Conservation (phyloP, 2,113 vertebrate genomes). For the Patagioenas fasciata region DNA sequence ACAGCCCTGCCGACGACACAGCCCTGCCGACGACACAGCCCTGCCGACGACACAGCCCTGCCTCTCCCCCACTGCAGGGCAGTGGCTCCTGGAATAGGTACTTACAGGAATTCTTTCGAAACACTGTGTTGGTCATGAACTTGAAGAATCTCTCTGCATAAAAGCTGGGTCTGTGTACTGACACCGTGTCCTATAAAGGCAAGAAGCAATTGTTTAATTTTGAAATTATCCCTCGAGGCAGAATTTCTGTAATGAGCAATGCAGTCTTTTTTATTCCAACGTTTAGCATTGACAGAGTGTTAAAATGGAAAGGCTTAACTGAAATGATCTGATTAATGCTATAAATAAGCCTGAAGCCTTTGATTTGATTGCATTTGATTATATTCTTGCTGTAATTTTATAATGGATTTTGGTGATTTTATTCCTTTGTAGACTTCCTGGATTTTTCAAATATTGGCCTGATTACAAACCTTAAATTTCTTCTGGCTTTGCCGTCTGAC, state of each 20-base stretch:
- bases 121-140: constrained; percentile 96
- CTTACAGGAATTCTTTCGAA: constrained; percentile 97
- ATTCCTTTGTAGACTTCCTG: neutral
- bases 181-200: constrained; percentile 90
- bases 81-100: neutral
- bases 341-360: constrained; percentile 49
- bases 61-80: neutral
- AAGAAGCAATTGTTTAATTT: neutral
- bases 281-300: neutral
- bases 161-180: constrained; percentile 95
- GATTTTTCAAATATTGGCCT: neutral
- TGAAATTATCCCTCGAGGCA: neutral
- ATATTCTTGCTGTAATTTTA: constrained; percentile 22
- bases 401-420: constrained; percentile 34
- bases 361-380: constrained; percentile 43
- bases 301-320: constrained; percentile 38
- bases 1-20: too few relatives aligned
- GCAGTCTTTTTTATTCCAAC: neutral
- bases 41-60: neutral
- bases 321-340: constrained; percentile 51
- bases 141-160: constrained; percentile 97
- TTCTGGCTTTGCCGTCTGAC: neutral
- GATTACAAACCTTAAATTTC: neutral
- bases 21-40: too few relatives aligned
- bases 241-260: neutral